These are phyloP conservation scores for Tylochromis polylepis DNA, from an alignment of 2,113 vertebrate genomes.

Conservation along the genomic window DNA sequence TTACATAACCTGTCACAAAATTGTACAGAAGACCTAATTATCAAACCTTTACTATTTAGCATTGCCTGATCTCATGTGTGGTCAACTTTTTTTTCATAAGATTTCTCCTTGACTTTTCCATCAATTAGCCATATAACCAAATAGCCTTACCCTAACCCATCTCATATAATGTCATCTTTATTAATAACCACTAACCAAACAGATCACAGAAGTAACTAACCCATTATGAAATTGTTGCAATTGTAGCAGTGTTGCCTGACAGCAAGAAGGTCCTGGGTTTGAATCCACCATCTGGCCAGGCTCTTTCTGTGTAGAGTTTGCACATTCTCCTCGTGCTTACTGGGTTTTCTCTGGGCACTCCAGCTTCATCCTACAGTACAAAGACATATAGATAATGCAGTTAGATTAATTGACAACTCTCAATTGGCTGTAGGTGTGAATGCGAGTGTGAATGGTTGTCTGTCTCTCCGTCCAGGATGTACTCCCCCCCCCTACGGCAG, in stretches of 20 bases:
- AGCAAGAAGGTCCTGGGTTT: neutral
- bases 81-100: neutral
- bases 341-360: neutral
- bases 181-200: neutral
- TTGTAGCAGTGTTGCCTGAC: neutral
- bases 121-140: neutral
- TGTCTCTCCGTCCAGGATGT: neutral
- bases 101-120: neutral
- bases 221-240: neutral
- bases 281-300: neutral
- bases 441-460: neutral
- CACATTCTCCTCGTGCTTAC: neutral
- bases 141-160: neutral
- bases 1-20: neutral
- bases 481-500: neutral
- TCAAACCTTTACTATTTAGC: neutral
- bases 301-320: neutral
- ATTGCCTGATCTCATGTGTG: neutral
- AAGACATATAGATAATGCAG: neutral
- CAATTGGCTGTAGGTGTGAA: neutral
- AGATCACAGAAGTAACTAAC: neutral
- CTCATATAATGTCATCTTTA: neutral
- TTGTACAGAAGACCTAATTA: neutral
- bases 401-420: neutral
- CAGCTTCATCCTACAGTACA: neutral